Conservation (phyloP, 2,113 vertebrate species). For the Asarcornis scutulata region DNA sequence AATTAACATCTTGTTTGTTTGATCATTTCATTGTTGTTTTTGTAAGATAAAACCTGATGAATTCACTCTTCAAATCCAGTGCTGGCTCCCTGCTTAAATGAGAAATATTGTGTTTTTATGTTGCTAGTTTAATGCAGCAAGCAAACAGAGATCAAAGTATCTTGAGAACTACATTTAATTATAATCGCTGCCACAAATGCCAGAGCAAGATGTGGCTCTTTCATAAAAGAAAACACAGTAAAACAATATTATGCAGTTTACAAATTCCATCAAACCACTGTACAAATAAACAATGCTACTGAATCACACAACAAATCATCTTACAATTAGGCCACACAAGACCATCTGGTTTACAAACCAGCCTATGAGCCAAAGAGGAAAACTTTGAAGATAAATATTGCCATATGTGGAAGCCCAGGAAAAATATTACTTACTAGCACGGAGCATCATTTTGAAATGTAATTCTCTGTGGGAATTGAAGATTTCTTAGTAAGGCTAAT, state of each 20-base stretch:
- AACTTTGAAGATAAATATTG: conserved; percentile 87
- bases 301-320: conserved; percentile 86
- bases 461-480: conserved; percentile 74
- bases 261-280: conserved; percentile 83
- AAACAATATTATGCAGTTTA: conserved; percentile 83
- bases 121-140: conserved; percentile 58
- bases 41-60: not conserved
- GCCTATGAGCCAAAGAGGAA: conserved; percentile 76
- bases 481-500: conserved; percentile 54
- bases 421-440: conserved; percentile 76
- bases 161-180: conserved; percentile 70
- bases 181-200: conserved; percentile 61
- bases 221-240: conserved; percentile 77
- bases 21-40: not conserved
- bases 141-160: conserved; percentile 71
- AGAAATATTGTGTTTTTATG: conserved; percentile 42
- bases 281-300: conserved; percentile 86
- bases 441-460: conserved; percentile 74
- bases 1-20: not conserved
- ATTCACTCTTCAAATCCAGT: conserved; percentile 5
- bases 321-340: conserved; percentile 83
- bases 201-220: conserved; percentile 70
- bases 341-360: conserved; percentile 78
- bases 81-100: not conserved
- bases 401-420: conserved; percentile 83